A percentile compares a stretch with the other conserved stretches of the same genome.
Evolutionary conservation across 2,797 vertebrate species (phyloP).

Genomic region (Myotis pilosus): DNA sequence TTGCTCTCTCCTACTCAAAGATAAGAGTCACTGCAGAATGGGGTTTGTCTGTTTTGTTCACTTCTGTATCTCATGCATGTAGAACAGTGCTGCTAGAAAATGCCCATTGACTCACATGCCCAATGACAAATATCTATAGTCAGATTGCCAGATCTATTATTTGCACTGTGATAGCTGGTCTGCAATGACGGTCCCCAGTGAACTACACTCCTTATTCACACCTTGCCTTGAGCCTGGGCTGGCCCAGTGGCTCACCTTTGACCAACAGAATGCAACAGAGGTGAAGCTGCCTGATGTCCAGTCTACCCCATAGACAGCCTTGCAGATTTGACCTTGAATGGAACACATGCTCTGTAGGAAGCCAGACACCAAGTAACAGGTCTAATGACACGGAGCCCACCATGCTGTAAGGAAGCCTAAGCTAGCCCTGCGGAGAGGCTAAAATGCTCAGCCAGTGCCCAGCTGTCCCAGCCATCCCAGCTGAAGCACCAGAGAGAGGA

Average conservation of each 20-base stretch:
- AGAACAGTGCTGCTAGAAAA: conserved; percentile 24
- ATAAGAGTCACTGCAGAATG: not conserved
- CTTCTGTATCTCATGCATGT: not conserved
- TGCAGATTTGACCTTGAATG: not conserved
- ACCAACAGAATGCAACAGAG: not conserved
- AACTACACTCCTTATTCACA: not conserved
- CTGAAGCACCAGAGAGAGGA: not conserved
- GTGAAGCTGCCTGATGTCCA: not conserved
- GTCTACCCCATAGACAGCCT: not conserved
- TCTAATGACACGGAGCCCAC: not conserved
- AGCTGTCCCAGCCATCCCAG: not conserved
- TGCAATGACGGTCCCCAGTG: not conserved
- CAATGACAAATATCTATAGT: not conserved
- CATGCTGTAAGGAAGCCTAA: not conserved
- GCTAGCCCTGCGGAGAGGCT: not conserved
- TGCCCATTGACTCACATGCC: not conserved
- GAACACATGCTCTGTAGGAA: not conserved
- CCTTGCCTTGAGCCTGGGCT: not conserved
- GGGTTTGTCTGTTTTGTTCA: not conserved
- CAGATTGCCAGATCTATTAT: not conserved
- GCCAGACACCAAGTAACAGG: not conserved
- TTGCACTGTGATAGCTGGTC: not conserved
- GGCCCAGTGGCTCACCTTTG: not conserved
- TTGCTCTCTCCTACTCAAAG: not conserved
- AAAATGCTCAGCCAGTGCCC: not conserved